Evolutionary conservation across 2,888 invertebrate genomes (phyloP).

Genomic region (Euzetes globulus): DNA sequence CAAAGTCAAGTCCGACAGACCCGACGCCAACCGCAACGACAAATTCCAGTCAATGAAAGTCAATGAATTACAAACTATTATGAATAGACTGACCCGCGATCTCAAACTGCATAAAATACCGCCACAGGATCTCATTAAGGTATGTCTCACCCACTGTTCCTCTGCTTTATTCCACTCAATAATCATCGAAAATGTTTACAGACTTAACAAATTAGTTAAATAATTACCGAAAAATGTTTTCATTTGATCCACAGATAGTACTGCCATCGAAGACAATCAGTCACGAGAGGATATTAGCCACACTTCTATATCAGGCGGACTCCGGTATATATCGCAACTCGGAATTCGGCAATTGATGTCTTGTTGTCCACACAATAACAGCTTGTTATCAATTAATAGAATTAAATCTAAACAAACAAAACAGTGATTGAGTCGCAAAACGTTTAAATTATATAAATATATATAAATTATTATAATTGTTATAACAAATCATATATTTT

Average conservation of each 20-base stretch:
- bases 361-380: slow-evolving; percentile 27
- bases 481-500: slow-evolving; percentile 21
- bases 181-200: neutral
- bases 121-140: slow-evolving; percentile 84
- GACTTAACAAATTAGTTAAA: too few relatives aligned
- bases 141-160: slow-evolving; percentile 43
- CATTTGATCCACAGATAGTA: slow-evolving; percentile 58
- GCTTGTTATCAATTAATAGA: slow-evolving; percentile 20
- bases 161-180: neutral
- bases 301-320: slow-evolving; percentile 85
- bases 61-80: slow-evolving; percentile 53
- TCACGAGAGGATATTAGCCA: slow-evolving; percentile 83
- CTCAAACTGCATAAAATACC: slow-evolving; percentile 81
- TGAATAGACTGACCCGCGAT: slow-evolving; percentile 81
- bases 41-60: slow-evolving; percentile 5
- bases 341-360: slow-evolving; percentile 22
- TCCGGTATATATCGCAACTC: slow-evolving; percentile 59
- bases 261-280: slow-evolving; percentile 85
- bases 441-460: neutral
- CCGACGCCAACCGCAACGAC: slow-evolving; percentile 14
- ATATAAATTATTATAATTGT: slow-evolving; percentile 21
- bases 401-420: neutral
- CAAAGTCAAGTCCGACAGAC: slow-evolving; percentile 33
- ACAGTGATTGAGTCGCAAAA: neutral
- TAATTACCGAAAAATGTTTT: slow-evolving; percentile 20